These are phyloP conservation scores for Bathynomus jamesi DNA, from an alignment of 1,140 invertebrate genomes.

Conservation along the genomic window DNA sequence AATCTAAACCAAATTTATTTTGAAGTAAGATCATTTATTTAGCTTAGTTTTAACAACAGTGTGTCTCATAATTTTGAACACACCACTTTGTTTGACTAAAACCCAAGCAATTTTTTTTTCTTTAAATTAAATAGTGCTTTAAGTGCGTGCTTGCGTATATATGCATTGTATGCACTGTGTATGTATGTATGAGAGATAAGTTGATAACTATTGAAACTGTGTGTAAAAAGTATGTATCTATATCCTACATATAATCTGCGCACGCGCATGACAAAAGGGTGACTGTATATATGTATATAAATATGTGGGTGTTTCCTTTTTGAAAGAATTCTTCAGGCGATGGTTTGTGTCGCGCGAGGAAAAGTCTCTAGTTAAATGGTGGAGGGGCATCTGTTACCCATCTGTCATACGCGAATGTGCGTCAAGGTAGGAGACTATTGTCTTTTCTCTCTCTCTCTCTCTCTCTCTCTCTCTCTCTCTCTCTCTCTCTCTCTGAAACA, in stretches of 20 bases:
- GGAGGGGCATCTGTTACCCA: background rate
- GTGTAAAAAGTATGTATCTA: background rate
- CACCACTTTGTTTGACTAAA: too few relatives aligned
- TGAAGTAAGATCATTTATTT: too few relatives aligned
- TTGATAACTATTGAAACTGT: background rate
- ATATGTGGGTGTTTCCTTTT: background rate
- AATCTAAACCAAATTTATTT: too few relatives aligned
- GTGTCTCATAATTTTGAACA: too few relatives aligned
- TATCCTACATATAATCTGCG: background rate
- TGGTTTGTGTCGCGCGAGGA: background rate
- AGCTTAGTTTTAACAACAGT: too few relatives aligned
- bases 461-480: background rate
- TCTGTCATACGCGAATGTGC: background rate
- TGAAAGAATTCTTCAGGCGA: background rate
- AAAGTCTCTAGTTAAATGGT: background rate
- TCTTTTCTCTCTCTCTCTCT: background rate
- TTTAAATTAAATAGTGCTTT: too few relatives aligned
- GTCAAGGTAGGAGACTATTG: background rate
- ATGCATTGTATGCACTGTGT: background rate
- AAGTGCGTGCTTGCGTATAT: too few relatives aligned
- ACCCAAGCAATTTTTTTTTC: too few relatives aligned
- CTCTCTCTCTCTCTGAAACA: background rate
- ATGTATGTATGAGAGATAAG: background rate
- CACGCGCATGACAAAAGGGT: too few relatives aligned
- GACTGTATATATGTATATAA: background rate